A percentile compares a stretch with the other conserved stretches of the same genome.
Conservation (phyloP, 1,140 invertebrate species). For the Mamestra configurata region DNA sequence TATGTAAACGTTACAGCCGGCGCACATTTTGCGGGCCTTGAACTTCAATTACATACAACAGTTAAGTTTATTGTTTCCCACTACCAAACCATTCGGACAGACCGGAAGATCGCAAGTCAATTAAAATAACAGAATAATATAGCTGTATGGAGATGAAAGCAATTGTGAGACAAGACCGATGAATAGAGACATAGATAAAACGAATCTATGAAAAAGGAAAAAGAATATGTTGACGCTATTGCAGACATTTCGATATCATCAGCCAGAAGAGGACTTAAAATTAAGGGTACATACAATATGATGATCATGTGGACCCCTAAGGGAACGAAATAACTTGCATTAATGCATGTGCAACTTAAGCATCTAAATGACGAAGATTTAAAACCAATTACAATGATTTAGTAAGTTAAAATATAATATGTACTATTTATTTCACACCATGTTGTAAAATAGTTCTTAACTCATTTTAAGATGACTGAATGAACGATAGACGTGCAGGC, state of each 20-base stretch:
- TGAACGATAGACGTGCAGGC: background rate
- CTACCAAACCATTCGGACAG: background rate
- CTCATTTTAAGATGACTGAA: background rate
- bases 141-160: background rate
- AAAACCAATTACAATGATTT: background rate
- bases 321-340: too few relatives aligned
- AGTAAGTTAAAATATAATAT: too few relatives aligned
- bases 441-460: too few relatives aligned
- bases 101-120: conserved; percentile 40
- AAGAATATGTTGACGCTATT: background rate
- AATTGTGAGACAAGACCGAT: background rate
- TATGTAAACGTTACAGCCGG: conserved; percentile 26
- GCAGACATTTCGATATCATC: background rate
- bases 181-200: background rate
- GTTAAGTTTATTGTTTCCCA: conserved; percentile 40
- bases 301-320: too few relatives aligned
- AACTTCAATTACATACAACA: conserved; percentile 38
- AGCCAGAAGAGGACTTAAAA: background rate
- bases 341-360: too few relatives aligned
- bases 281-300: background rate
- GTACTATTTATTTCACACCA: too few relatives aligned
- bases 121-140: conserved; percentile 33
- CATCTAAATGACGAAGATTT: background rate
- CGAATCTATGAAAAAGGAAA: background rate
- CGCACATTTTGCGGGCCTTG: conserved; percentile 32